Conservation (phyloP, 1,140 invertebrate genomes). For the Aphelinus atriplicis region DNA sequence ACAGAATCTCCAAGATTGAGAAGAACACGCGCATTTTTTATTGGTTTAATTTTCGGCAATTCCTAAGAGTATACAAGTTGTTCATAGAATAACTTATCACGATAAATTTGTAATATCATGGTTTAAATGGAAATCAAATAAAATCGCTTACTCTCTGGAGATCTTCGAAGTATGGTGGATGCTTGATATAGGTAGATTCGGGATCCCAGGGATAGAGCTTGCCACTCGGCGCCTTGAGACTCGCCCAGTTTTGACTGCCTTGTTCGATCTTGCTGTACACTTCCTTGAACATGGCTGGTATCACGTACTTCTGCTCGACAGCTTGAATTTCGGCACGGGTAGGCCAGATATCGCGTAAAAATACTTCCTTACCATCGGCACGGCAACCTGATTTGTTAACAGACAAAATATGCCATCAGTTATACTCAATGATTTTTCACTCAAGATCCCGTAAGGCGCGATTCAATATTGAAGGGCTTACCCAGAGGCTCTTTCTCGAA, state of each 20-base stretch:
- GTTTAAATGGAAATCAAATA: slow-evolving; percentile 16
- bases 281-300: slow-evolving; percentile 98
- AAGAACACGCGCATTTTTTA: slow-evolving; percentile 79
- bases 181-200: slow-evolving; percentile 95
- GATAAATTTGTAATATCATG: background rate
- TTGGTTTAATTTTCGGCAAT: slow-evolving; percentile 68
- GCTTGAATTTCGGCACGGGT: slow-evolving; percentile 88
- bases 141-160: slow-evolving; percentile 74
- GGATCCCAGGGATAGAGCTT: slow-evolving; percentile 93
- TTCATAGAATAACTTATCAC: slow-evolving; percentile 1
- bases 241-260: slow-evolving; percentile 89
- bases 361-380: slow-evolving; percentile 80
- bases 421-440: background rate
- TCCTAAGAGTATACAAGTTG: slow-evolving; percentile 56
- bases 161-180: slow-evolving; percentile 94
- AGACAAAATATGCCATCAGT: background rate
- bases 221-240: slow-evolving; percentile 80
- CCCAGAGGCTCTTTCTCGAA: slow-evolving; percentile 91
- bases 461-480: slow-evolving; percentile 52
- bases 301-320: slow-evolving; percentile 89
- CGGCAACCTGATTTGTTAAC: slow-evolving; percentile 68
- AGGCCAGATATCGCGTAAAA: slow-evolving; percentile 95
- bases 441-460: no score
- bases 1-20: slow-evolving; percentile 94
- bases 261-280: slow-evolving; percentile 86